Conservation (phyloP, 2,113 vertebrate genomes). For the Lycocorax pyrrhopterus region DNA sequence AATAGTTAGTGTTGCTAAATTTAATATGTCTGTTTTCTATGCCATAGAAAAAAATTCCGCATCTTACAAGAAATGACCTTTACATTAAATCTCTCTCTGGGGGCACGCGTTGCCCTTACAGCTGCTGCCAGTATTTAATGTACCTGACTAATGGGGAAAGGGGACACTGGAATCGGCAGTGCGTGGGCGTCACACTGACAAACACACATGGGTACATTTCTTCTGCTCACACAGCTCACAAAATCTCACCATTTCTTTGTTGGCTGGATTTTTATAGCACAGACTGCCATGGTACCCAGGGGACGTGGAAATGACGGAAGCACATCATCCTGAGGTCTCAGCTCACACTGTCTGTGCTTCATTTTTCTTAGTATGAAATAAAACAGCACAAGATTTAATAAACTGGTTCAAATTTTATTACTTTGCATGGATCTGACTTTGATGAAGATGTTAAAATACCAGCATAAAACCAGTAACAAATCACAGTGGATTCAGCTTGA, state of each 20-base stretch:
- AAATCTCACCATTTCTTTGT: not conserved
- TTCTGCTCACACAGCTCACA: not conserved
- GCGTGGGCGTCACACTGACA: not conserved
- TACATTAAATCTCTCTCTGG: not conserved
- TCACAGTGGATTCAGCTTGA: not conserved
- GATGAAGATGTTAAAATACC: not conserved
- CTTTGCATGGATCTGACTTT: not conserved
- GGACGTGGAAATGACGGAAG: rapidly evolving
- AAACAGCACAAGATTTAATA: not conserved
- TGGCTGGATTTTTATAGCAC: not conserved
- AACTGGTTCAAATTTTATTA: not conserved
- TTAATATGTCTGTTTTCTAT: not conserved
- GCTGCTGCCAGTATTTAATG: not conserved
- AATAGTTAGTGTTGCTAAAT: not conserved
- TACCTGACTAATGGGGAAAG: not conserved
- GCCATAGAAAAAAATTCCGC: not conserved
- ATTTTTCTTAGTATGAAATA: not conserved
- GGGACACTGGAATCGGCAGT: not conserved
- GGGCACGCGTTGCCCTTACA: not conserved
- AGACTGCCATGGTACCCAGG: not conserved
- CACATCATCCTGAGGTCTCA: not conserved
- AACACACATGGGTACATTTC: rapidly evolving
- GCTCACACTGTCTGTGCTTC: not conserved
- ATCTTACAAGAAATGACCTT: not conserved
- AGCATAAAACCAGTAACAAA: not conserved